Evolutionary conservation across 2,797 vertebrate species (phyloP).

Genomic region (Hozukius guyotensis): DNA sequence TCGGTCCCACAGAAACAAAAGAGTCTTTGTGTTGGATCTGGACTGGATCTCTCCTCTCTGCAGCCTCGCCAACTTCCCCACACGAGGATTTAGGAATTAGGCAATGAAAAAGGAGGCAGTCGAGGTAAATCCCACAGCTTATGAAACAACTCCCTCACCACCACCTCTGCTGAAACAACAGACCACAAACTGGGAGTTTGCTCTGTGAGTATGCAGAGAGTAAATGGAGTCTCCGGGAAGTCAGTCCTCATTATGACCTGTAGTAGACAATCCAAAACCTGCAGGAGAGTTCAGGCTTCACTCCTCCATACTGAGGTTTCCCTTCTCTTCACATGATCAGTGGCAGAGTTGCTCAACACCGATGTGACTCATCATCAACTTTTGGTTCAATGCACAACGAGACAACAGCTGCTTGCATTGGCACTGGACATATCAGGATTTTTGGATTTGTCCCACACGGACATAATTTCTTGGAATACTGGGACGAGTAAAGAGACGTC

Average conservation of each 20-base stretch:
- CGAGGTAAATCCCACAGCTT: neutral
- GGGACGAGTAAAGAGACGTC: no score
- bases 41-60: neutral
- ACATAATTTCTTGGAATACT: no score
- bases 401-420: no score
- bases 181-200: neutral
- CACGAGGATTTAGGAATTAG: conserved; percentile 37
- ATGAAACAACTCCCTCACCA: neutral
- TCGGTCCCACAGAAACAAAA: conserved; percentile 40
- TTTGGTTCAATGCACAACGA: no score
- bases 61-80: conserved; percentile 33
- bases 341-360: no score
- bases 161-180: neutral
- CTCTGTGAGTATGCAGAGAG: neutral
- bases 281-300: neutral
- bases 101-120: conserved; percentile 4
- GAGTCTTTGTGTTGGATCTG: conserved; percentile 55
- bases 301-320: neutral
- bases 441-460: no score
- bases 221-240: neutral
- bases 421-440: no score
- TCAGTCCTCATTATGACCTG: neutral
- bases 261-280: neutral
- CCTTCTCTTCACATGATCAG: no score
- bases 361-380: no score